These are phyloP conservation scores for Sipha maydis DNA, from an alignment of 2,888 invertebrate species.

Conservation along the genomic window DNA sequence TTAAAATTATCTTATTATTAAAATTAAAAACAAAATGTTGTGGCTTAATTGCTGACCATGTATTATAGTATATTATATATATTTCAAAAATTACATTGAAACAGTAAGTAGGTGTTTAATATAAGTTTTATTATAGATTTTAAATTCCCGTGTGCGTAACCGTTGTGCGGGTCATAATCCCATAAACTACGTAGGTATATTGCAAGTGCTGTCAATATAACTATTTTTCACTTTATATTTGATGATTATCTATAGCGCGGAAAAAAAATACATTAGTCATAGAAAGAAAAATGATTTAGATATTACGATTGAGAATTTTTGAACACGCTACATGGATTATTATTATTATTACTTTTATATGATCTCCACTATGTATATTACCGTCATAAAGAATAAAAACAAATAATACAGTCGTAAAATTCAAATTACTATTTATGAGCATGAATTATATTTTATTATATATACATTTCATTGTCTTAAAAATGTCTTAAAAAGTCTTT, in stretches of 20 bases:
- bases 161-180: not conserved
- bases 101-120: too few species aligned
- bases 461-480: not conserved
- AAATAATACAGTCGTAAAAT: not conserved
- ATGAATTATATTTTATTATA: not conserved
- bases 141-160: too few species aligned
- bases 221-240: not conserved
- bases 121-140: too few species aligned
- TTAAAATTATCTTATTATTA: too few species aligned
- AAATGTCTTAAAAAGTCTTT: not conserved
- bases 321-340: constrained; percentile 7
- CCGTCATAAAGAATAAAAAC: not conserved
- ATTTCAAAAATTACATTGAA: too few species aligned
- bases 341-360: constrained; percentile 21
- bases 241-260: not conserved
- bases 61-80: too few species aligned
- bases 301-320: not conserved
- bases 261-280: not conserved
- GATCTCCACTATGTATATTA: not conserved
- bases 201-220: not conserved
- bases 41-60: too few species aligned
- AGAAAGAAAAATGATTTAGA: constrained; percentile 7
- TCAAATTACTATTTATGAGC: not conserved
- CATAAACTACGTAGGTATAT: not conserved
- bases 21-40: too few species aligned